Base-by-base conservation (phyloP, 1,140 invertebrate species). In the Leptinotarsa texana region DNA sequence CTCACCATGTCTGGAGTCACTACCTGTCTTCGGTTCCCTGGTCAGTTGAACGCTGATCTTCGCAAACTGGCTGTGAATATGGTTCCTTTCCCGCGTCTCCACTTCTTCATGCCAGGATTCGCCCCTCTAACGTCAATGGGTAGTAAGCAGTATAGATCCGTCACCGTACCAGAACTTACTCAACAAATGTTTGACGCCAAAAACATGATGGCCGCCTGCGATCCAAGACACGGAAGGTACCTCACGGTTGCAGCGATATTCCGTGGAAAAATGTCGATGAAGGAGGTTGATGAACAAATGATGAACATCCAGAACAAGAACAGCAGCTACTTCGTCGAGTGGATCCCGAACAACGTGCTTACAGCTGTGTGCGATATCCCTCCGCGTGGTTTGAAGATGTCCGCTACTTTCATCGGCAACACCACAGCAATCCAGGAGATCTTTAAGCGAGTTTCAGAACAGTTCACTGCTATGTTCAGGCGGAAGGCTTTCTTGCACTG, bases 61-160 rank as follows among this genome's bases (percentile, higher is more conserved):
- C 86, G 94, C 11, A 96, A 96, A 86, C 85, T 96, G 61, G 93
- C 93, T 13, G 94, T 96, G 24, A 96, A 96, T 86, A 96, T 97
- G 96, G 94, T 96, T 15, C 95, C 95, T 49, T 97, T 94, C 87
- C 92, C 96, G 62, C 91, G 94, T 79, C 89, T 89, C 2, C 91
- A 92, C 83, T 92, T 92, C 86, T 92, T 92, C 83, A 90, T 92
- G 86, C 90, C 91, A 0, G 95, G 95, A 2, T 96, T 96, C 82
- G 95, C 94, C 3, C 95, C 95, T 4, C 87, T 97, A 0, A 91
- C 90, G 2, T 89, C 91, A 0, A 84, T 89, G 21, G 89, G 89
- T 57, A 89, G 88, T 70, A 88, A 95, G 79, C 90, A 92, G 77
- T 95, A 95, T 86, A 87, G 91, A 1, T 90, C 90, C 0, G 82